phyloP scores from a whole-genome alignment of 2,888 invertebrate genomes.

The Pristionchus maxplancki region DNA sequence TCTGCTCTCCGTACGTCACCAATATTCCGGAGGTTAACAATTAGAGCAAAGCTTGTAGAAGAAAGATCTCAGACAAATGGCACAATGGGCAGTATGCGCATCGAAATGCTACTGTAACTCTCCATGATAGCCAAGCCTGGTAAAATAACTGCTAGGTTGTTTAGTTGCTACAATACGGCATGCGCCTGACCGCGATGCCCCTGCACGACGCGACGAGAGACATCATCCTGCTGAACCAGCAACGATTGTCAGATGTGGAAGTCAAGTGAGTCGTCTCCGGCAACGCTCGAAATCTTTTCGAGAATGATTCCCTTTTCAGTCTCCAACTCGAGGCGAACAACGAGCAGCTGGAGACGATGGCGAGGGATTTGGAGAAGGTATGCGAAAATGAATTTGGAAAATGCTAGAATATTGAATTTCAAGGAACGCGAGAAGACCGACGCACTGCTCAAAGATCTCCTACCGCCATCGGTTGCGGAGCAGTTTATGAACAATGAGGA shows the following conservation, averaged over 20 bases:
- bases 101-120: not conserved
- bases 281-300: too few relatives aligned
- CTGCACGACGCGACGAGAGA: slow-evolving; percentile 74
- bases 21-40: slow-evolving; percentile 74
- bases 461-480: slow-evolving; percentile 74
- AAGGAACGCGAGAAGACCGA: slow-evolving; percentile 78
- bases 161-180: slow-evolving; percentile 56
- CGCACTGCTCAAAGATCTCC: slow-evolving; percentile 75
- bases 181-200: slow-evolving; percentile 71
- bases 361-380: slow-evolving; percentile 66
- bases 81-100: too few relatives aligned
- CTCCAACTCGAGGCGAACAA: slow-evolving; percentile 74
- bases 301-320: slow-evolving; percentile 54
- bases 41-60: too few relatives aligned
- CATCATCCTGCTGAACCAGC: slow-evolving; percentile 72
- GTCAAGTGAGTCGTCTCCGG: slow-evolving; percentile 66
- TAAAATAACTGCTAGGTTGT: too few relatives aligned
- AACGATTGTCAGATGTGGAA: slow-evolving; percentile 69
- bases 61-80: too few relatives aligned
- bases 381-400: too few relatives aligned
- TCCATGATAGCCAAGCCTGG: not conserved
- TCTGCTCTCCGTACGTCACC: slow-evolving; percentile 76
- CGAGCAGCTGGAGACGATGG: slow-evolving; percentile 71
- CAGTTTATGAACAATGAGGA: slow-evolving; percentile 71
- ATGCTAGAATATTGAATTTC: not conserved